Conservation (phyloP, 2,113 vertebrate species). For the Haliaeetus leucogaster region DNA sequence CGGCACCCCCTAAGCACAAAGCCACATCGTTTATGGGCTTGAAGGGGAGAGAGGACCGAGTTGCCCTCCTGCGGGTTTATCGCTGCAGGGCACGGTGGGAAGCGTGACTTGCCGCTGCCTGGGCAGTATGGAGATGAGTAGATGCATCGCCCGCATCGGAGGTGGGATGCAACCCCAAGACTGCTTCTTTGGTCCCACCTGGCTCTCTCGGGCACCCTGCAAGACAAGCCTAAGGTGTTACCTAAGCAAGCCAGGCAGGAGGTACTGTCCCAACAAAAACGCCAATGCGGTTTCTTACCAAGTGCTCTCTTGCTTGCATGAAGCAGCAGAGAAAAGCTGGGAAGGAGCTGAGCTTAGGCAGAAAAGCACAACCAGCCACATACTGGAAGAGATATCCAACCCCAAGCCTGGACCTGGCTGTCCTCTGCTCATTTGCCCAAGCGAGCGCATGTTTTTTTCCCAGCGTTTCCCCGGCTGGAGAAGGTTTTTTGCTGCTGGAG, state of each 20-base stretch:
- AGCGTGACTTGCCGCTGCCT: neutral
- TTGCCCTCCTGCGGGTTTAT: neutral
- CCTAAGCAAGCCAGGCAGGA: neutral
- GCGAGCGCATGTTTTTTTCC: rapidly evolving
- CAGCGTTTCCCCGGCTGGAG: neutral
- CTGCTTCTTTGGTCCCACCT: neutral
- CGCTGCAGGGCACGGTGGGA: neutral
- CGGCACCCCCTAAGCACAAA: neutral
- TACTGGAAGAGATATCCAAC: neutral
- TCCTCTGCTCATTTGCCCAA: neutral
- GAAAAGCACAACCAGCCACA: neutral
- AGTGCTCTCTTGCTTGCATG: rapidly evolving
- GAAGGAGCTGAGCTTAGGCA: neutral
- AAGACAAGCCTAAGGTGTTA: neutral
- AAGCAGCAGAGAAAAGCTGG: neutral
- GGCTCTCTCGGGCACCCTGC: neutral
- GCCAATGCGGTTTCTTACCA: rapidly evolving
- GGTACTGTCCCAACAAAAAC: rapidly evolving
- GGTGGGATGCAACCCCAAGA: neutral
- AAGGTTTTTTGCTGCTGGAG: neutral
- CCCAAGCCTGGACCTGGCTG: too few species aligned
- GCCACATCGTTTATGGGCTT: rapidly evolving
- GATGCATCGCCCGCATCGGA: rapidly evolving
- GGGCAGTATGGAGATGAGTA: rapidly evolving
- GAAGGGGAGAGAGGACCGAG: rapidly evolving